A percentile compares a stretch with the other conserved stretches of the same genome.
These are phyloP conservation scores for Drosophila helvetica DNA, from an alignment of 2,888 invertebrate genomes.

Conservation along the genomic window DNA sequence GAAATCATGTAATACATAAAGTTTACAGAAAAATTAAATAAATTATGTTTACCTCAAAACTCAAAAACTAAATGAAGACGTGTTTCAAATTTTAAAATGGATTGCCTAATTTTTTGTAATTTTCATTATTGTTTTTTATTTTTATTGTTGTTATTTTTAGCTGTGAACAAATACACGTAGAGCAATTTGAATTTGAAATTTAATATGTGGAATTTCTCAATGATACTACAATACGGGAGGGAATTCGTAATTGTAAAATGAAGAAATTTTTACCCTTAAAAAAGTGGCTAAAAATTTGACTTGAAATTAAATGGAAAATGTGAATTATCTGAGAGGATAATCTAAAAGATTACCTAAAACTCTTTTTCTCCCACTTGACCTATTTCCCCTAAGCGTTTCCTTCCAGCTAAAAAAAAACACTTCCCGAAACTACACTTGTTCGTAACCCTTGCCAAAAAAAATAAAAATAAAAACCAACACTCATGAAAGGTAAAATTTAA, in stretches of 20 bases:
- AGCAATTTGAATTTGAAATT: slow-evolving; percentile 24
- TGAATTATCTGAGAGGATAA: background rate
- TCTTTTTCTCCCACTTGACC: background rate
- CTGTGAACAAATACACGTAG: slow-evolving; percentile 11
- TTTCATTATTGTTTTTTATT: background rate
- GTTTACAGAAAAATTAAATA: slow-evolving; percentile 24
- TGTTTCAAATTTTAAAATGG: slow-evolving; percentile 21
- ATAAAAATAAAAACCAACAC: no score
- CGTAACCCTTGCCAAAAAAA: slow-evolving; percentile 46
- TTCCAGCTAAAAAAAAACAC: no score
- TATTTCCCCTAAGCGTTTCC: background rate
- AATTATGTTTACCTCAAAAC: slow-evolving; percentile 23
- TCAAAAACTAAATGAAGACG: slow-evolving; percentile 21
- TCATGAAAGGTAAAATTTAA: background rate
- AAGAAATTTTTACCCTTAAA: background rate
- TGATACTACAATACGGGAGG: background rate
- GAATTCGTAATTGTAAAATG: background rate
- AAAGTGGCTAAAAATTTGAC: background rate
- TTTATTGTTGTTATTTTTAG: slow-evolving; percentile 1
- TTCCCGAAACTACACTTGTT: background rate
- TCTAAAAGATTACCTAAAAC: background rate
- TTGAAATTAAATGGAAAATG: background rate
- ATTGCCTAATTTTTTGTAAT: slow-evolving; percentile 29
- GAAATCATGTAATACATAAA: slow-evolving; percentile 22
- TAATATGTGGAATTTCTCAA: slow-evolving; percentile 27